Base-by-base conservation (phyloP, 2,888 invertebrate genomes). In the Notocelia uddmanniana region DNA sequence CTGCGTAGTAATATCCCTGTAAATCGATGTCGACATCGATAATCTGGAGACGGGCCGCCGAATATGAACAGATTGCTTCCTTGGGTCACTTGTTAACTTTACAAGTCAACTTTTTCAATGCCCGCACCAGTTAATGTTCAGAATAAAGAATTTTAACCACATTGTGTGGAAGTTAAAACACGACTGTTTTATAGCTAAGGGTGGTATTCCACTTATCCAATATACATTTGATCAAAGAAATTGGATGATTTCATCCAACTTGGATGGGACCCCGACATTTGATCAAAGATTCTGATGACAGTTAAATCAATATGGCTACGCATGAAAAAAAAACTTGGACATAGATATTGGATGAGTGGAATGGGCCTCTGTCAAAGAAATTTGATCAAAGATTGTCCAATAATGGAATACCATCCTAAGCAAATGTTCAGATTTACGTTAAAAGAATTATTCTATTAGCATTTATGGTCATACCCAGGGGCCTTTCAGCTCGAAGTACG, bases 391-490 rank as follows among this genome's bases (percentile, higher is more conserved):
- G n/a, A n/a, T n/a, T n/a, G n/a, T 26, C 26, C 23, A 23, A 8
- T 54, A 15, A 23, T 54, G 54, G 54, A 13, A n/a, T n/a, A n/a
- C n/a, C n/a, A n/a, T n/a, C n/a, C 26, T 55, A 15, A 26, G 57
- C 19, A 11, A 41, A 58, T 34, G 5, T 18, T 11, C 31, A 57
- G 19, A 19, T 57, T 18, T 34, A 31, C 15, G n/a, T 18, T 9
- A 26, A 55, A 26, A 23, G 10, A n/a, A 31, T n/a, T 58, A 58
- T 31, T 57, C 57, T 10, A 18, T 18, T 31, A 57, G 31, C 58
- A 34, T 58, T 58, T 58, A 58, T 34, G 34, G 57, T 34, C 10
- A 55, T 26, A 55, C n/a, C n/a, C n/a, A n/a, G n/a, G n/a, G n/a
- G n/a, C n/a, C n/a, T n/a, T n/a, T n/a, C n/a, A n/a, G n/a, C n/a